Base-by-base conservation (phyloP, 2,888 invertebrate species). In the Argyresthia goedartella region DNA sequence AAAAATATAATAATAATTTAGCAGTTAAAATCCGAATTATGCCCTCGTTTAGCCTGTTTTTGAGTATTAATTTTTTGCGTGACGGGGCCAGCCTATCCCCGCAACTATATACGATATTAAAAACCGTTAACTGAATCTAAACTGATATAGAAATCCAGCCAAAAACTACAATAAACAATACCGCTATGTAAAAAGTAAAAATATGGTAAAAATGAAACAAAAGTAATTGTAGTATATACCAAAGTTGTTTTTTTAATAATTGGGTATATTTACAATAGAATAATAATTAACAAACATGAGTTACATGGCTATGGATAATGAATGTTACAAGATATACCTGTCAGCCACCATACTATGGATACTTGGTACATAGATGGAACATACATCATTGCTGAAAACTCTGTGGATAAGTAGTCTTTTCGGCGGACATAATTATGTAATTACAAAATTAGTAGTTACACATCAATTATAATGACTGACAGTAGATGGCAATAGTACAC, bases 261-360 rank as follows among this genome's bases (percentile, higher is more conserved):
- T 76, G 81, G 82, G 77, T 84, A 80, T 86, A 86, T 86, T 84
- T 86, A 86, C 85, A 86, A 69, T 81, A 81, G 77, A 75, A 75
- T 81, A 81, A 78, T 81, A 81, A 79, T 78, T 81, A 85, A 82
- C 82, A 85, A 84, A 82, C 76, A 78, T 84, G 82, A 82, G 76
- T 80, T 82, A 82, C 71, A 80, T 71, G 6, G 25, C 25, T 25
- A 81, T 84, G 77, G 75, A 69, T 81, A 72, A 72, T 72, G 62
- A 44, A 25, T 25, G 34, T 73, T 71, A 76, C 69, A 77, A 72
- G 63, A 73, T 72, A 67, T 76, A 66, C 60, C 62, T 60, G 64
- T 14, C 45, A 11, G 15, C 25, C 25, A 25, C 25, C 25, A 25
- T 25, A 6, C 25, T 25, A 25, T 4, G 6, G 25, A 25, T 25